phyloP scores from a whole-genome alignment of 2,888 invertebrate genomes.

The Endotricha flammealis region DNA sequence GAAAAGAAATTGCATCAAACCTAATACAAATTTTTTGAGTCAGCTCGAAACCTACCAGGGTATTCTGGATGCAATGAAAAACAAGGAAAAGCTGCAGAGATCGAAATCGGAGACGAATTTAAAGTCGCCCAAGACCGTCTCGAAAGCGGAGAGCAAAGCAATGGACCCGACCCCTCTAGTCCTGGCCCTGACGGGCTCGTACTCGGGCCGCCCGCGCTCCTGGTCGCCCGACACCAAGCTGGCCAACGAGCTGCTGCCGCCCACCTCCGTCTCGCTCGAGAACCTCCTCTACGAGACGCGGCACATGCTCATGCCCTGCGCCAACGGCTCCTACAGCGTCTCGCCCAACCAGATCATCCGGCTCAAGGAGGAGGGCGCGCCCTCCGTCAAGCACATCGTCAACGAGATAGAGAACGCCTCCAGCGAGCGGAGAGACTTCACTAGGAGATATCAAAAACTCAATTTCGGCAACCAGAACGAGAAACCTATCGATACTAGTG shows the following conservation, averaged over 20 bases:
- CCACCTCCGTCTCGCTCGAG: conserved; percentile 83
- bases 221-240: conserved; percentile 85
- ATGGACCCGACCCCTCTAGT: conserved; percentile 80
- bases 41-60: conserved; percentile 98
- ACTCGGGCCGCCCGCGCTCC: conserved; percentile 80
- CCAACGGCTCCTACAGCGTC: conserved; percentile 92
- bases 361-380: conserved; percentile 81
- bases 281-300: conserved; percentile 82
- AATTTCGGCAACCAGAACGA: conserved; percentile 41
- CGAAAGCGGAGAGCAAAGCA: conserved; percentile 76
- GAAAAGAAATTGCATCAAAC: conserved; percentile 95
- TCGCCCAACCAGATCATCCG: conserved; percentile 94
- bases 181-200: conserved; percentile 72
- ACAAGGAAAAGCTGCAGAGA: conserved; percentile 93
- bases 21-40: conserved; percentile 95
- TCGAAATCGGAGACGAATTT: conserved; percentile 96
- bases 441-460: conserved; percentile 43
- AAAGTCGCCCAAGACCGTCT: conserved; percentile 81
- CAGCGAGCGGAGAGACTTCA: conserved; percentile 46
- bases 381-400: conserved; percentile 84
- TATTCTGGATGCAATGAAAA: conserved; percentile 97
- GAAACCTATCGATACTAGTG: conserved; percentile 28
- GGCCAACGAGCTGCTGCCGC: conserved; percentile 79
- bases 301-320: conserved; percentile 90
- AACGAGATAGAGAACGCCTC: conserved; percentile 82